These are phyloP conservation scores for Erythrocercus mccallii DNA, from an alignment of 2,113 vertebrate genomes.

Conservation along the genomic window DNA sequence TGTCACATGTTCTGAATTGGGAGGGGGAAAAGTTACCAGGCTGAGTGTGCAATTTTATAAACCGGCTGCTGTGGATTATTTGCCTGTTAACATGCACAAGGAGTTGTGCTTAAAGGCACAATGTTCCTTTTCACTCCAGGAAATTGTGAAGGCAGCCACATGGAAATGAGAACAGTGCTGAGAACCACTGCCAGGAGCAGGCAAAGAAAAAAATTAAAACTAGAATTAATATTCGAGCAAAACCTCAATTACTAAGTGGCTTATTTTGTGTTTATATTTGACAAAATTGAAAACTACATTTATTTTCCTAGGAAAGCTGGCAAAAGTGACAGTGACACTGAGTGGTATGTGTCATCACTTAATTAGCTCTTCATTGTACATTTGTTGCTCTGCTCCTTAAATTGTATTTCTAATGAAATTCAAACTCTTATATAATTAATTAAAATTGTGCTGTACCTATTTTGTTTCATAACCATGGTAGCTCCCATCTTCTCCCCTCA, in stretches of 20 bases:
- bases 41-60: not conserved
- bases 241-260: not conserved
- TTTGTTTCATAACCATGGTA: not conserved
- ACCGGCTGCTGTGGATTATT: not conserved
- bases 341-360: not conserved
- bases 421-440: not conserved
- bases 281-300: not conserved
- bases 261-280: not conserved
- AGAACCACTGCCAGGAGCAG: not conserved
- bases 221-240: not conserved
- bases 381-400: not conserved
- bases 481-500: not conserved
- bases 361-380: not conserved
- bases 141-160: not conserved
- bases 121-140: not conserved
- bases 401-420: not conserved
- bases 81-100: not conserved
- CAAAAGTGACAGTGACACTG: not conserved
- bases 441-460: not conserved
- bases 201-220: not conserved
- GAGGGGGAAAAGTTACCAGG: not conserved
- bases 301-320: not conserved
- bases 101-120: not conserved
- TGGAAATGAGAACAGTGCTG: not conserved
- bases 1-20: not conserved